Evolutionary conservation across 2,797 vertebrate species (phyloP).

Genomic region (Phoxinus dragarum): DNA sequence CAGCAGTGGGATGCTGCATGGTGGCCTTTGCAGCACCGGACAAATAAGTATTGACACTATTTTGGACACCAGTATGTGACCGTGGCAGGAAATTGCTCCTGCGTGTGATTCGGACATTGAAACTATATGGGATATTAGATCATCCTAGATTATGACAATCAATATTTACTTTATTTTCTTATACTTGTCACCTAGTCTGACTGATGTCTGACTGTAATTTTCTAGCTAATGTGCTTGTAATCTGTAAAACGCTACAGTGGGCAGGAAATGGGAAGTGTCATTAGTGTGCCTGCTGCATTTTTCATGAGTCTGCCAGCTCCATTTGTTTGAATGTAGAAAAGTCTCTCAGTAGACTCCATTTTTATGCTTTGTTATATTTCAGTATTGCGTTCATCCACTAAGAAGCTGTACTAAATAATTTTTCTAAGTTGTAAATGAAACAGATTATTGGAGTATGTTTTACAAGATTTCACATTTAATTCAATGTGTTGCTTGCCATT

Average conservation of each 20-base stretch:
- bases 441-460: neutral
- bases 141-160: neutral
- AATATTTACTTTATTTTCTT: neutral
- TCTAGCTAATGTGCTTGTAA: constrained; percentile 52
- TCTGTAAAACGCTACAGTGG: constrained; percentile 50
- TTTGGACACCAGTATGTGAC: constrained; percentile 53
- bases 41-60: constrained; percentile 66
- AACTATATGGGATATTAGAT: neutral
- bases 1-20: constrained; percentile 72
- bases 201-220: neutral
- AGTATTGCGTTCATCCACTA: neutral
- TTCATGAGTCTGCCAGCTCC: constrained; percentile 55
- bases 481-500: no score
- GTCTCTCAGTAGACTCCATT: constrained; percentile 8
- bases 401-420: neutral
- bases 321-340: constrained; percentile 42
- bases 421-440: neutral
- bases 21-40: constrained; percentile 75
- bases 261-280: constrained; percentile 58
- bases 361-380: neutral
- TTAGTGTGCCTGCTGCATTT: constrained; percentile 58
- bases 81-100: neutral
- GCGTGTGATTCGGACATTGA: neutral
- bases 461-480: neutral
- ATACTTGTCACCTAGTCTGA: neutral